phyloP scores from a whole-genome alignment of 2,888 invertebrate genomes.

The Tetranychus truncatus region DNA sequence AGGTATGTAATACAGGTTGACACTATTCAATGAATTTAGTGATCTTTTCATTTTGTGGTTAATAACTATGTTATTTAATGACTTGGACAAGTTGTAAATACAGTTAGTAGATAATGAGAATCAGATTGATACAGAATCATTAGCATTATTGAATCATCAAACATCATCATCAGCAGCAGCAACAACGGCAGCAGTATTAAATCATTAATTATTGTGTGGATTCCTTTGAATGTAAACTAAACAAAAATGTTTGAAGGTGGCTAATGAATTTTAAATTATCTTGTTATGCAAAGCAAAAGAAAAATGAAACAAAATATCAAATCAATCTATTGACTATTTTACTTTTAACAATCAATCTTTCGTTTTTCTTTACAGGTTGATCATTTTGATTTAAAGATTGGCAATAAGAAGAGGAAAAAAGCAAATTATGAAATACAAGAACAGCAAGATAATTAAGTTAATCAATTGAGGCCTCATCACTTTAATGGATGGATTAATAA shows the following conservation, averaged over 20 bases:
- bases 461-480: neutral
- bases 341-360: neutral
- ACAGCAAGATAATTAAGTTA: neutral
- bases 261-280: conserved; percentile 1
- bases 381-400: neutral
- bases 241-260: neutral
- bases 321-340: neutral
- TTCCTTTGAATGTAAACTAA: neutral
- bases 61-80: no score
- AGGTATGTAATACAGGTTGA: no score
- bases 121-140: no score
- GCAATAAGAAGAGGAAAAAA: no score
- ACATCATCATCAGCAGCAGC: no score
- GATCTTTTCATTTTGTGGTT: no score
- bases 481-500: neutral
- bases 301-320: neutral
- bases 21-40: no score
- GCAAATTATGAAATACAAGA: neutral
- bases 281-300: neutral
- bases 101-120: no score
- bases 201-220: neutral
- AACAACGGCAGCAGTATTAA: neutral
- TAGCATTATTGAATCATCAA: no score
- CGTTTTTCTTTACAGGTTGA: neutral
- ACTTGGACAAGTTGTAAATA: no score